These are phyloP conservation scores for Glaucidium brasilianum DNA, from an alignment of 2,113 vertebrate genomes.

Conservation along the genomic window DNA sequence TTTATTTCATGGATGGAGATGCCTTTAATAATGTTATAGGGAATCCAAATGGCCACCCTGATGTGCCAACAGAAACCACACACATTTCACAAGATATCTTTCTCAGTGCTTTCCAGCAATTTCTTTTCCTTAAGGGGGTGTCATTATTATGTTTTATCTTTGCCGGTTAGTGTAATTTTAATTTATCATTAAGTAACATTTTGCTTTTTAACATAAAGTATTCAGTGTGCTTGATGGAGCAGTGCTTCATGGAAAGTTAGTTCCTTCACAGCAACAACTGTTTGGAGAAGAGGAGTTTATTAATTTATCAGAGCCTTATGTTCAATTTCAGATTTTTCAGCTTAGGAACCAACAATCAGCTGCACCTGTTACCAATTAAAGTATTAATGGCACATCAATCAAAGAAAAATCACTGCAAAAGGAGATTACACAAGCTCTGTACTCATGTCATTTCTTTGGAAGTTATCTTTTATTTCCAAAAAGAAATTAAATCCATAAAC, in stretches of 20 bases:
- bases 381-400: slow-evolving; percentile 84
- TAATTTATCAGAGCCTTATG: slow-evolving; percentile 89
- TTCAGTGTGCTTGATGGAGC: slow-evolving; percentile 81
- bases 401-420: slow-evolving; percentile 76
- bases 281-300: slow-evolving; percentile 82
- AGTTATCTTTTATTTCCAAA: slow-evolving; percentile 75
- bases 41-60: slow-evolving; percentile 67
- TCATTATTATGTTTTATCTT: slow-evolving; percentile 72
- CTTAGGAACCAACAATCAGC: slow-evolving; percentile 80
- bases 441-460: slow-evolving; percentile 72
- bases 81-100: slow-evolving; percentile 72
- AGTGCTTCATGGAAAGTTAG: slow-evolving; percentile 76
- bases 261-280: slow-evolving; percentile 79
- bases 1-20: slow-evolving; percentile 70
- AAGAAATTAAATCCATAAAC: slow-evolving; percentile 75
- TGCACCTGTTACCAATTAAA: slow-evolving; percentile 90
- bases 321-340: slow-evolving; percentile 82
- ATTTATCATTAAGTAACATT: slow-evolving; percentile 82
- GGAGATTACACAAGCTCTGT: slow-evolving; percentile 71
- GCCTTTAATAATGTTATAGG: slow-evolving; percentile 68
- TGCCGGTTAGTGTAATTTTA: slow-evolving; percentile 76
- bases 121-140: slow-evolving; percentile 74
- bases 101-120: slow-evolving; percentile 61
- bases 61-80: slow-evolving; percentile 66
- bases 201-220: slow-evolving; percentile 84